A percentile compares a stretch with the other conserved stretches of the same genome.
These are phyloP conservation scores for Triplophysa rosa DNA, from an alignment of 2,113 vertebrate genomes.

Conservation along the genomic window DNA sequence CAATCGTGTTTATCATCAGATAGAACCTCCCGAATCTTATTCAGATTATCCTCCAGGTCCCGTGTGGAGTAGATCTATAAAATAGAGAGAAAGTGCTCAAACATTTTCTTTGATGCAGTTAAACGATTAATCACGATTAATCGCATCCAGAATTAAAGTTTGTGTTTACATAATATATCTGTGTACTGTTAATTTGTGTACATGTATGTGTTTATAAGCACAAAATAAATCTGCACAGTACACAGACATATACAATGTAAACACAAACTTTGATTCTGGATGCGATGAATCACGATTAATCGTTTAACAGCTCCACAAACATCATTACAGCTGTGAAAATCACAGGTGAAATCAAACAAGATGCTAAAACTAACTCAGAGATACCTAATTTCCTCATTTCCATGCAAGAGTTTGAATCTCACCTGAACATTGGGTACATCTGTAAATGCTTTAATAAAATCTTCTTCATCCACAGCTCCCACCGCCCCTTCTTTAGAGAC, in stretches of 20 bases:
- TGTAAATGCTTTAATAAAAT: constrained; percentile 92
- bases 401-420: constrained; percentile 10
- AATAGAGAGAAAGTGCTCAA: not conserved
- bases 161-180: no score
- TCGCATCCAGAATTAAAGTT: no score
- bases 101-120: constrained; percentile 16
- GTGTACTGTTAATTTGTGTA: no score
- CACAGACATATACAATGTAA: no score
- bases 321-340: not conserved
- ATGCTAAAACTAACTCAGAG: not conserved
- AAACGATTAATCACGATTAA: no score
- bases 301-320: no score
- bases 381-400: not conserved
- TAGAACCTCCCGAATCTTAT: constrained; percentile 96
- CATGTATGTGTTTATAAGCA: no score
- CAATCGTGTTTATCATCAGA: constrained; percentile 99
- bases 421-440: constrained; percentile 95
- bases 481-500: constrained; percentile 84
- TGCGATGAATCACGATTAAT: no score
- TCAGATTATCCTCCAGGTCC: constrained; percentile 96
- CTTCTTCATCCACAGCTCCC: constrained; percentile 91
- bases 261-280: no score
- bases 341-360: not conserved
- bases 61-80: constrained; percentile 91
- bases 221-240: no score